Evolutionary conservation across 2,888 invertebrate genomes (phyloP), one percentile per base, ranked within the genome.

Genomic region (Tyria jacobaeae): DNA sequence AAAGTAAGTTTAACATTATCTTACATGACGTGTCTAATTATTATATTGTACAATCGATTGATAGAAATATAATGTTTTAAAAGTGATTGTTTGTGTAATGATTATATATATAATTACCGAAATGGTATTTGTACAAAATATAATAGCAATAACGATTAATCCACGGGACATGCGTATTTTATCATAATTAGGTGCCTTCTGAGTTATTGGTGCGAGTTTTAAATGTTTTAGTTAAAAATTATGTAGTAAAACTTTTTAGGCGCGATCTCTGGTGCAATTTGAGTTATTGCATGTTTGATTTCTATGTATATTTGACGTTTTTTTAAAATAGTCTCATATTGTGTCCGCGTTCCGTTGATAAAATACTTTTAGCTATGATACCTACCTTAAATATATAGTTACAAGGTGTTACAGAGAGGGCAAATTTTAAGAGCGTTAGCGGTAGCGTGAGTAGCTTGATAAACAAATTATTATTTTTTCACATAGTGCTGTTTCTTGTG

Each of bases 141-240:
- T 5, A 39, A 27, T 27, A 44, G 53, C 51, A 53, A 34, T 52
- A 51, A 44, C 14, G 12, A 47, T 47, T 21, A 21, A n/a, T 49
- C 3, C 3, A 15, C 5, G 25, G 25, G 49, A 50, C 34, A 34
- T 47, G 52, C 53, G 37, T 58, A 56, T 15, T 57, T 39, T 57
- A 47, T 68, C 62, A 59, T 64, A 66, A 70, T 57, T 66, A 72
- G 84, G 86, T 86, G 86, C 86, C 86, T 83, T 86, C 61, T 59
- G 50, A 67, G 74, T 75, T 76, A 59, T 68, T 80, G 84, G 83
- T 85, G 86, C 85, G 64, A 67, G 53, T 62, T 64, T 64, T 71
- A 65, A 70, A 59, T 66, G 63, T 49, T 62, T 68, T 50, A 54
- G 55, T 39, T n/a, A 21, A 12, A 44, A 44, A 44, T 12, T 51